Evolutionary conservation across 2,797 vertebrate species (phyloP), one percentile per base, ranked within the genome.

Genomic region (Pseudomugil gertrudae): DNA sequence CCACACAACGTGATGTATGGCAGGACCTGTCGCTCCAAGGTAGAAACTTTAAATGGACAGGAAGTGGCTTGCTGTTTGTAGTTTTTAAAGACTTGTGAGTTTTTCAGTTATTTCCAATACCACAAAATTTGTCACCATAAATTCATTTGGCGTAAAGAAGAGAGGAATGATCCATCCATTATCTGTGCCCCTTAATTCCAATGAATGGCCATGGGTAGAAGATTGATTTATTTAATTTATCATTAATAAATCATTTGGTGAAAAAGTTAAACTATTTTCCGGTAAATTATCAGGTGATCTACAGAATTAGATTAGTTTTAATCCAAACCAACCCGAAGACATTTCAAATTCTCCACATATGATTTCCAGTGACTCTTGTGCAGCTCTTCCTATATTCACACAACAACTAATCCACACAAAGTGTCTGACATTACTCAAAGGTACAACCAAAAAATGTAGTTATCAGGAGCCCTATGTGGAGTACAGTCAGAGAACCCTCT

Each of bases 361-460:
- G 19, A 55, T 47, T 24, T 59, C 36, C 38, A 50, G 64, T 57
- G 65, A 72, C 50, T 59, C 63, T 79, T 40, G 61, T 62, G 55
- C 74, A 59, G 53, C 75, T 76, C 68, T 85, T 78, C 78, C 61
- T 55, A 57, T 65, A 68, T 74, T 80, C 69, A 81, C 72, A 85
- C 81, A 80, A 43, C 69, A 72, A 59, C 75, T 73, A 87, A 90
- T 88, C 80, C 84, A 65, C 77, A 74, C 69, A 76, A 84, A 87
- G 84, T 84, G 83, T 81, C 70, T 50, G 0, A 76, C 72, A 85
- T 90, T 87, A 85, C 74, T 88, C 85, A 84, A 50, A 79, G 76
- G 75, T 63, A 69, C 70, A 66, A 78, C 63, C n/a, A 64, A 78
- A 66, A 81, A 77, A 87, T 74, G 86, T 24, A 0, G 71, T 82